phyloP scores from a whole-genome alignment of 2,888 invertebrate genomes.

The Pseudanteris insignis region DNA sequence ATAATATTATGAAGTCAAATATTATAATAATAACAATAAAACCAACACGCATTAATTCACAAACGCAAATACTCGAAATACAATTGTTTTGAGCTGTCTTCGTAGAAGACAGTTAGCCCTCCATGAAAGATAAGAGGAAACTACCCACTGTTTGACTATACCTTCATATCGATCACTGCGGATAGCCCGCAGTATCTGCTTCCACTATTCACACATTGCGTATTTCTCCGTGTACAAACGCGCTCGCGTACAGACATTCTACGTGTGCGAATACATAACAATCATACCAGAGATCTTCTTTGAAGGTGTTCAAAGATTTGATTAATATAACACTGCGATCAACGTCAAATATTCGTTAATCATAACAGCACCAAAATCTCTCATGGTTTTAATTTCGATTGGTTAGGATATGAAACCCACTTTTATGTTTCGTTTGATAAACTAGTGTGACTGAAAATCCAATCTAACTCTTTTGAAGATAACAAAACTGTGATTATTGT shows the following conservation, averaged over 20 bases:
- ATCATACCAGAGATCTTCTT: no score
- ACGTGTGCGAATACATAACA: no score
- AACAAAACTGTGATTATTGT: slow-evolving; percentile 16
- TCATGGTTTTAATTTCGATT: slow-evolving; percentile 10
- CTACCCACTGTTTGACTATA: slow-evolving; percentile 30
- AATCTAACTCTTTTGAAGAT: slow-evolving; percentile 33
- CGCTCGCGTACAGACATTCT: no score
- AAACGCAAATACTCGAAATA: slow-evolving; percentile 16
- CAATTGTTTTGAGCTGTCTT: slow-evolving; percentile 17
- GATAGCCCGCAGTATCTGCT: slow-evolving; percentile 20
- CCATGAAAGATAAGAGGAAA: slow-evolving; percentile 25
- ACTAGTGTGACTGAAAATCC: slow-evolving; percentile 22
- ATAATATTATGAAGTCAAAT: no score
- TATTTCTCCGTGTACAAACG: no score
- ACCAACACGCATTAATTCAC: no score
- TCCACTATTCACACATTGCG: slow-evolving; percentile 6
- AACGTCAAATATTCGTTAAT: slow-evolving; percentile 2
- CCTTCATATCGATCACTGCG: slow-evolving; percentile 38
- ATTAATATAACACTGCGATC: slow-evolving; percentile 5
- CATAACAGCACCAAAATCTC: slow-evolving; percentile 4
- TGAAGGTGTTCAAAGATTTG: slow-evolving; percentile 6
- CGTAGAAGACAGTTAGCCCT: slow-evolving; percentile 14
- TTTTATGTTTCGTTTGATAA: slow-evolving; percentile 33
- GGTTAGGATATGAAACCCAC: slow-evolving; percentile 26
- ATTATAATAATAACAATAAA: no score